Evolutionary conservation across 2,888 invertebrate species (phyloP).

Genomic region (Cephus rjabovi): DNA sequence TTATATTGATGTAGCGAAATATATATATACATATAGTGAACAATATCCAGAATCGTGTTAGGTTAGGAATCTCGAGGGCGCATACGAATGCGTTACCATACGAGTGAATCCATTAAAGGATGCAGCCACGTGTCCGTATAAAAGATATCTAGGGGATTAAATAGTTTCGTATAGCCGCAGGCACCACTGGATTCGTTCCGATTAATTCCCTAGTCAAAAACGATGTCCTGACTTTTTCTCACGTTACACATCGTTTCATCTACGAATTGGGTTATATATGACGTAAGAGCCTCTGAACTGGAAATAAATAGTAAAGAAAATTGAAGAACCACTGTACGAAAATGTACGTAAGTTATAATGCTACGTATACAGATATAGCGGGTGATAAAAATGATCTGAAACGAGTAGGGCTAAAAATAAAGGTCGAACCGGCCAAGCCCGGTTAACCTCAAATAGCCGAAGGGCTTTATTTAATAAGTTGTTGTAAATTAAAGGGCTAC

Average conservation of each 20-base stretch:
- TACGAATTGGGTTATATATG: background rate
- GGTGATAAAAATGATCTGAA: background rate
- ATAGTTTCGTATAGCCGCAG: conserved; percentile 56
- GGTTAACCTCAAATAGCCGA: conserved; percentile 38
- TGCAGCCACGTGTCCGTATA: conserved; percentile 43
- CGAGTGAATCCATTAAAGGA: conserved; percentile 49
- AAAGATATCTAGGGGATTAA: conserved; percentile 36
- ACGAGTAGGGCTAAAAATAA: background rate
- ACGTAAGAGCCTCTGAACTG: background rate
- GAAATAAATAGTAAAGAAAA: background rate
- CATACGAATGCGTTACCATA: conserved; percentile 39
- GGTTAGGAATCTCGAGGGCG: conserved; percentile 18
- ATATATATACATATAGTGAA: background rate
- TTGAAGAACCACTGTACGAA: background rate
- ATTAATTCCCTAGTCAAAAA: background rate
- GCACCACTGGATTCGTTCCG: conserved; percentile 34
- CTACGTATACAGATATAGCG: background rate
- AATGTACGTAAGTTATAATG: background rate
- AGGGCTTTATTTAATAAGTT: conserved; percentile 59
- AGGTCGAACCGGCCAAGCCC: background rate
- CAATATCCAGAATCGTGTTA: background rate
- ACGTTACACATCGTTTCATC: conserved; percentile 42
- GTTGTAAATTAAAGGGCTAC: conserved; percentile 59
- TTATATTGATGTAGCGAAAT: no score
- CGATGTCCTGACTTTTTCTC: conserved; percentile 36